Evolutionary conservation across 2,797 vertebrate genomes (phyloP), one percentile per base, ranked within the genome.

Genomic region (Xenopus petersii): DNA sequence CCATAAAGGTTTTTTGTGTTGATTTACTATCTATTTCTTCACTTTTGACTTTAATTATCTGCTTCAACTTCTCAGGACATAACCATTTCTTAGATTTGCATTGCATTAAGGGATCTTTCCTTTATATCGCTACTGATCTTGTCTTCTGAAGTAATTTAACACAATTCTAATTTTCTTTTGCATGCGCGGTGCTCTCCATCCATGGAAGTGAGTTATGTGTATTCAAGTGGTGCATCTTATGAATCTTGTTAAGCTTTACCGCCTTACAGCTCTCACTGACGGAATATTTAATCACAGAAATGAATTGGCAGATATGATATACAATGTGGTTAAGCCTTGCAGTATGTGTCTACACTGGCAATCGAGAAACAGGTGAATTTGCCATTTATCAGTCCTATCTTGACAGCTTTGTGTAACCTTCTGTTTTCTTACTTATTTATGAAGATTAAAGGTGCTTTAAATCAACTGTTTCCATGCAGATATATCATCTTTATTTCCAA

Each of bases 211-310:
- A 93, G 87, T 92, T 89, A 93, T 92, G 89, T 84, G 83, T 86
- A 89, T 89, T 91, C 88, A 84, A 90, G 87, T 88, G 86, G 87
- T 82, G 81, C 86, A 86, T 89, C 88, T 87, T 88, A 89, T 85
- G 89, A 91, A 91, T 93, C 89, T 90, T 90, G 90, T 91, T 92
- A 92, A 89, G 90, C 87, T 90, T 87, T 90, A 87, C 87, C 8
- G 84, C 86, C 88, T 86, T 83, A 82, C 62, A 89, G 88, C 83
- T 86, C 48, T 48, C 81, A 46, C 87, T 91, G 89, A 91, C 91
- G 86, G 90, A 92, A 92, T 92, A 92, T 93, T 94, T 93, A 93
- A 94, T 94, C 92, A 93, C 88, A 90, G 87, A 83, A 91, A 92
- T 91, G 90, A 92, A 88, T 82, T 89, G 90, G 90, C 89, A 89